phyloP scores from a whole-genome alignment of 2,888 invertebrate species.

The Diarsia brunnea region DNA sequence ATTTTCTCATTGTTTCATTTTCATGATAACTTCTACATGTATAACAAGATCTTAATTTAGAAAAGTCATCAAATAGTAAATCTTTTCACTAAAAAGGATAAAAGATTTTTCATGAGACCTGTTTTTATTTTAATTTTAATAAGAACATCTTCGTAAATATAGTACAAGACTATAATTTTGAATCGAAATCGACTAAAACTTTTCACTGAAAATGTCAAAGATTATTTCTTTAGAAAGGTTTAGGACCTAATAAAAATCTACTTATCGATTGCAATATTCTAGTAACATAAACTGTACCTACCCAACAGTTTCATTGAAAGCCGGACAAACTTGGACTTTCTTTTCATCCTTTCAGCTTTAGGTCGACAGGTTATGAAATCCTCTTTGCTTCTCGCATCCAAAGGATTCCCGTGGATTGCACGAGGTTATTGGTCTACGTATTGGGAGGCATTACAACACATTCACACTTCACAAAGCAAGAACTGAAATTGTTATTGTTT shows the following conservation, averaged over 20 bases:
- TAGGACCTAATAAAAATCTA: neutral
- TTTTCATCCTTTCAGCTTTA: neutral
- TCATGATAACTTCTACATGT: neutral
- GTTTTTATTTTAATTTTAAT: no score
- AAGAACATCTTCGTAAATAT: no score
- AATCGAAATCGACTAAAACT: neutral
- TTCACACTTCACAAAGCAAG: neutral
- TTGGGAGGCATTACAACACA: neutral
- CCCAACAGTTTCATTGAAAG: neutral
- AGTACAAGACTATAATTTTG: no score
- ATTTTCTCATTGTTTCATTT: slow-evolving; percentile 61
- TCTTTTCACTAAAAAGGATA: neutral
- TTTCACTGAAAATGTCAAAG: neutral
- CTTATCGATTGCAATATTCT: slow-evolving; percentile 6
- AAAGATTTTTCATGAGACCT: neutral
- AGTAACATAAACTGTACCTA: neutral
- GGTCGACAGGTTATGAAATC: neutral
- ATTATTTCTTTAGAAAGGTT: neutral
- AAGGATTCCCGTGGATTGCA: neutral
- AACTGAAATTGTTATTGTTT: neutral
- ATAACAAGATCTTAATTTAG: neutral
- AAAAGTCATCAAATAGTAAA: neutral
- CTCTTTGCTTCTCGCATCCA: neutral
- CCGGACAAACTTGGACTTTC: neutral
- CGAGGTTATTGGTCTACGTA: neutral